Base-by-base conservation (phyloP, 2,888 invertebrate genomes). In the Glyphotaelius pellucidus region DNA sequence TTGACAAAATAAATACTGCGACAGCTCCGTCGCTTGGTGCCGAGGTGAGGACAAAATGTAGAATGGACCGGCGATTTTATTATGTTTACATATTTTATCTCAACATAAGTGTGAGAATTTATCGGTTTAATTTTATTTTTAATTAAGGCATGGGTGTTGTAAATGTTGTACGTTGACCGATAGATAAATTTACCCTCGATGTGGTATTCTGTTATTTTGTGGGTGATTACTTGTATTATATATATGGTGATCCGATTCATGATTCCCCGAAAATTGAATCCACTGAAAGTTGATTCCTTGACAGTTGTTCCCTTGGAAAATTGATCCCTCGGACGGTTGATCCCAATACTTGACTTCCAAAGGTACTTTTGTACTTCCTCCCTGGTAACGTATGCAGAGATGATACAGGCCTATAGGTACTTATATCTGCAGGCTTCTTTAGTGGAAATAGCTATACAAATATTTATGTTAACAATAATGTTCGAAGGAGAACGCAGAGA, bases 71-170 rank as follows among this genome's bases (percentile, higher is more conserved):
- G 14, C 14, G 9, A 32, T 81, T 81, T 81, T 81, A 32, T 81
- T 31, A 14, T 81, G 32, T 81, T 81, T 81, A 32, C 81, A 81
- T 81, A 81, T 81, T 81, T 81, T 81, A 81, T 81, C 32, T 32
- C 25, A n/a, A 67, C 7, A 25, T 67, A 67, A 67, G 67, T n/a
- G 67, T 67, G 25, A 67, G 81, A 32, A 32, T 81, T 81, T 31
- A 81, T 81, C 9, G 31, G 31, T 81, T 81, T 15, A 15, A 81
- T 81, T 81, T 31, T 81, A 81, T 81, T 81, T 81, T 81, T 81
- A 81, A 32, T 81, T 81, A 32, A 67, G 67, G 67, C 25, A 67
- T 67, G 67, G 67, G n/a, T 67, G 67, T 67, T 67, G 25, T 67
- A 67, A 67, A 67, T 67, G 67, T 67, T 67, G 25, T 67, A 5